Conservation (phyloP, 2,797 vertebrate species). For the Schizopygopsis malacanthus region DNA sequence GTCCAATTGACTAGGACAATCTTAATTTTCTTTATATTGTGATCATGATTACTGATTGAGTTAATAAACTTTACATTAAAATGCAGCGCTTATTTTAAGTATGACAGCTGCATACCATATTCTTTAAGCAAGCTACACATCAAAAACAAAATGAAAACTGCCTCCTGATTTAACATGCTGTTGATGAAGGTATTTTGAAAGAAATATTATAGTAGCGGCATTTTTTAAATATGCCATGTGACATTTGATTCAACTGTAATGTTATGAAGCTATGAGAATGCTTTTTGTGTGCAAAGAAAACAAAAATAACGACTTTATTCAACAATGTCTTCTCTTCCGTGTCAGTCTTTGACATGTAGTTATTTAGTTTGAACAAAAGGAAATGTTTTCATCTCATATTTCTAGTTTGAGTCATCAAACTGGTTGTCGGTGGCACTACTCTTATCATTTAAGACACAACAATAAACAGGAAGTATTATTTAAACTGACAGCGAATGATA, state of each 20-base stretch:
- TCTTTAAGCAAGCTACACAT: neutral
- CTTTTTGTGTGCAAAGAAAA: too few species aligned
- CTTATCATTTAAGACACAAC: neutral
- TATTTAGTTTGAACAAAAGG: conserved; percentile 1
- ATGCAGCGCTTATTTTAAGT: neutral
- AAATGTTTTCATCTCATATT: neutral
- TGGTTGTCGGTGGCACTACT: neutral
- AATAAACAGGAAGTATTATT: neutral
- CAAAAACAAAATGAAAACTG: neutral
- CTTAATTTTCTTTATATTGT: too few species aligned
- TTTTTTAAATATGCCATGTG: too few species aligned
- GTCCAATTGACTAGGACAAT: neutral
- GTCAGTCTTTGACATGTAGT: neutral
- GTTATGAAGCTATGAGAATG: too few species aligned
- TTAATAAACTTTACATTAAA: neutral
- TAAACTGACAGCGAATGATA: neutral
- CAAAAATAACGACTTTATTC: too few species aligned
- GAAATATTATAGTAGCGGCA: neutral
- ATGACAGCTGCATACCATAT: neutral
- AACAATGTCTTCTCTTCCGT: too few species aligned
- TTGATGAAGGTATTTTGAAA: neutral
- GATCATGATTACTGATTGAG: too few species aligned
- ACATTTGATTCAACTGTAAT: too few species aligned
- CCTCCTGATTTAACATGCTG: neutral
- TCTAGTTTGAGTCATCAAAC: conserved; percentile 20